Base-by-base conservation (phyloP, 2,888 invertebrate genomes). In the Gisinianus flammeolus region DNA sequence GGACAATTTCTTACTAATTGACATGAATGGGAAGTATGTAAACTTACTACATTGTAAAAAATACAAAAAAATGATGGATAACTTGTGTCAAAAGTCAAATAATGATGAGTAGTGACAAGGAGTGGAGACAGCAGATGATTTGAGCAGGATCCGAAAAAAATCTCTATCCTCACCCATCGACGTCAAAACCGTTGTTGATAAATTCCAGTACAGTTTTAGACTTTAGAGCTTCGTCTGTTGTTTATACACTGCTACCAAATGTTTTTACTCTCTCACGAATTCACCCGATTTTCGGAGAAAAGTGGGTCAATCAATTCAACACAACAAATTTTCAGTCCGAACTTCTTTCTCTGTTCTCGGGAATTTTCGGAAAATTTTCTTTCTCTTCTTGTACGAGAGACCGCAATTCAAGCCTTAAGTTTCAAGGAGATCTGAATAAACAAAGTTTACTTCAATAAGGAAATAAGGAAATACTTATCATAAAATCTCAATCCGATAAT, bases 271-370 rank as follows among this genome's bases (percentile, higher is more conserved):
- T 12, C 19, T 44, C 44, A 44, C 44, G 44, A 44, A 22, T 58
- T 58, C 22, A 26, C 28, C 71, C 54, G 28, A 24, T 0, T 31
- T 71, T 66, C 66, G 22, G n/a, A 24, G 19, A n/a, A 44, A 76
- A 31, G 68, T 69, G 70, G 76, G 76, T 76, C 76, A 62, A 76
- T 76, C 76, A 76, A 76, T 76, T 70, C 56, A n/a, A n/a, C n/a
- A n/a, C n/a, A n/a, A n/a, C n/a, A n/a, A n/a, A n/a, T n/a, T n/a
- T n/a, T n/a, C n/a, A n/a, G n/a, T n/a, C n/a, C n/a, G n/a, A n/a
- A n/a, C n/a, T n/a, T n/a, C n/a, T n/a, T n/a, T n/a, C n/a, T n/a
- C n/a, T n/a, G n/a, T n/a, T n/a, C n/a, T n/a, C n/a, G n/a, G n/a
- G n/a, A n/a, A n/a, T n/a, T n/a, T n/a, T n/a, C n/a, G n/a, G n/a